These are phyloP conservation scores for Myrmophylax atrothorax DNA, from an alignment of 2,113 vertebrate genomes.

Conservation along the genomic window DNA sequence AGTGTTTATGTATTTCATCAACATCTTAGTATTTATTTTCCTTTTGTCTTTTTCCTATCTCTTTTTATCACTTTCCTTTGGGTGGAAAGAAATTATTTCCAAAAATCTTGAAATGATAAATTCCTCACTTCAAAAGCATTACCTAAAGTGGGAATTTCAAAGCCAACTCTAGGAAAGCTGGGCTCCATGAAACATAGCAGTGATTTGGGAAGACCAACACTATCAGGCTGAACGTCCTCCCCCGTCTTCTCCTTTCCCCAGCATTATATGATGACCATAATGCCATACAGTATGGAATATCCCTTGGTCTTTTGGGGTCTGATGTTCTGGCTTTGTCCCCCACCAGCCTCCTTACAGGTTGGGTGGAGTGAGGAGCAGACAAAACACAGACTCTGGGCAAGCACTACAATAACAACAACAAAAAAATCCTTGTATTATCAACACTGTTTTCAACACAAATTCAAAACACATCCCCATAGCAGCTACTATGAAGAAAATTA, in stretches of 20 bases:
- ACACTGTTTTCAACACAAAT: background rate
- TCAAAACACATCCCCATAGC: background rate
- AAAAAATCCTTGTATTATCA: background rate
- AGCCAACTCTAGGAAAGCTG: background rate
- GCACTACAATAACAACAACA: background rate
- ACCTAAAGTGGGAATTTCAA: background rate
- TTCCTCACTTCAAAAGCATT: background rate
- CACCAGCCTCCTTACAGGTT: background rate
- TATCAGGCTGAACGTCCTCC: accelerated
- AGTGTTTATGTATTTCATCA: background rate
- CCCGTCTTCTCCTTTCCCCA: background rate
- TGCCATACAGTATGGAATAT: background rate
- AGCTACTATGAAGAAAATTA: background rate
- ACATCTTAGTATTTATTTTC: background rate
- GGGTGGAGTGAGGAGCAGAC: background rate
- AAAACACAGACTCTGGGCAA: background rate
- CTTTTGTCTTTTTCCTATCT: background rate
- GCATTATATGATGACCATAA: background rate
- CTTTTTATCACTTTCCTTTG: background rate
- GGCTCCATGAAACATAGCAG: accelerated
- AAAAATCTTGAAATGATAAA: background rate
- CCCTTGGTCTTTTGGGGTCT: accelerated
- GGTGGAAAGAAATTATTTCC: background rate
- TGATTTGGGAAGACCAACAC: background rate
- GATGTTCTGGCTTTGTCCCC: background rate